Base-by-base conservation (phyloP, 2,797 vertebrate species). In the Lemur catta region DNA sequence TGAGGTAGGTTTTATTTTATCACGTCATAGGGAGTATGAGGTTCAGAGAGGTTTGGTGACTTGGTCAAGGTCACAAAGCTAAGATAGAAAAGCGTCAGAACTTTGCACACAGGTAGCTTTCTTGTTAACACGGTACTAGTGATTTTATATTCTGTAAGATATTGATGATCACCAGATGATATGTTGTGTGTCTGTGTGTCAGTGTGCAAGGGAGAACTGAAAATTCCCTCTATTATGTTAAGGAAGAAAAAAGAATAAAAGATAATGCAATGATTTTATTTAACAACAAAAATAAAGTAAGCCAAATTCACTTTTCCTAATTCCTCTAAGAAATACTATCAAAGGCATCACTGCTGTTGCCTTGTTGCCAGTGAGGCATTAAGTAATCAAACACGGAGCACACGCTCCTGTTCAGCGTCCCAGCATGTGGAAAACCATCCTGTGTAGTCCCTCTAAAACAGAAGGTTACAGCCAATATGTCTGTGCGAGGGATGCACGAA, bases 401-500 rank as follows among this genome's bases (percentile, higher is more conserved):
- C 72, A 8, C 94, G 72, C 57, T 2, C 6, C 46, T 80, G 57
- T 84, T 95, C 28, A 28, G 81, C 78, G 28, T 91, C 74, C 72
- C 3, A 52, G 12, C 3, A 74, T 55, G 65, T 96, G 38, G 63
- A 91, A 95, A 93, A 96, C 71, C 91, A 69, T 95, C 95, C 12
- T 50, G 20, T 24, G 97, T 76, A 50, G 78, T 97, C 96, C 91
- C n/a, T 94, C 84, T 93, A 92, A 97, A 97, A 92, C 96, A 97
- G 97, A 97, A 97, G 92, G 94, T 82, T 96, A 43, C 46, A 95
- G 97, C 97, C 94, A 97, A 95, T 84, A 69, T 89, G 94, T 90
- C 96, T 97, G 75, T 97, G 97, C 93, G 92, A 97, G 94, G 94
- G 91, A 97, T 84, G 94, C 96, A 94, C 48, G 90, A 94, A 97